Evolutionary conservation across 2,113 vertebrate genomes (phyloP), one percentile per base, ranked within the genome.

Genomic region (Glaucomys volans): DNA sequence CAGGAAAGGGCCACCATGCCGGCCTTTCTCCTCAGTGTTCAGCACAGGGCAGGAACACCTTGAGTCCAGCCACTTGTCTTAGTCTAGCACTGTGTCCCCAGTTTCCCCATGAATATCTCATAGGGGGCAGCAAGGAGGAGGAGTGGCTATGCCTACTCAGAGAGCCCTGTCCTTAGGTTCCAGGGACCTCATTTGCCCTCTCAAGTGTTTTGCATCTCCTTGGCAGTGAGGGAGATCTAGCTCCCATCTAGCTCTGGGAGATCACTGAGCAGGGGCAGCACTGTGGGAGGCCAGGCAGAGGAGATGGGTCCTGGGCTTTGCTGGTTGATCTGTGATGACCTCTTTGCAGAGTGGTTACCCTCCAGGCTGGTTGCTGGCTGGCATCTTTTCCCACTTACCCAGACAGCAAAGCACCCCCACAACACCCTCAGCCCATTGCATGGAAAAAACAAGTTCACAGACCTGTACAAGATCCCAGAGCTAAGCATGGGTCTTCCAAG

Each of bases 381-480:
- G 42, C 47, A 52, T 44, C 8, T 28, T 50, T 75, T 52, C 64
- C 54, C 11, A 0, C 40, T 30, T n/a, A 35, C 37, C 13, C 30
- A 37, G 67, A 74, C 82, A 81, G 10, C 12, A n/a, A 42, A 57
- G 30, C 54, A 11, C 4, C 67, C 42, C 24, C 22, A 20, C 85
- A 18, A 26, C 57, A 11, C 3, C 54, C 40, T 12, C 44, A 12
- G 18, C 24, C 12, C 17, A 0, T 0, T 11, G 18, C 10, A 0
- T 14, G 12, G 71, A 86, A 50, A 50, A 52, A 87, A 26, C 12
- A 0, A 16, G 12, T 47, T 62, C 72, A 4, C 74, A 79, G 57
- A 47, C 44, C 44, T 40, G 42, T 44, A 12, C 74, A 26, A 20
- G 24, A 79, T 20, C 64, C 50, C 12, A 2, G 13, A 24, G n/a